Evolutionary conservation across 2,113 vertebrate genomes (phyloP), one percentile per base, ranked within the genome.

Genomic region (Corapipo altera): DNA sequence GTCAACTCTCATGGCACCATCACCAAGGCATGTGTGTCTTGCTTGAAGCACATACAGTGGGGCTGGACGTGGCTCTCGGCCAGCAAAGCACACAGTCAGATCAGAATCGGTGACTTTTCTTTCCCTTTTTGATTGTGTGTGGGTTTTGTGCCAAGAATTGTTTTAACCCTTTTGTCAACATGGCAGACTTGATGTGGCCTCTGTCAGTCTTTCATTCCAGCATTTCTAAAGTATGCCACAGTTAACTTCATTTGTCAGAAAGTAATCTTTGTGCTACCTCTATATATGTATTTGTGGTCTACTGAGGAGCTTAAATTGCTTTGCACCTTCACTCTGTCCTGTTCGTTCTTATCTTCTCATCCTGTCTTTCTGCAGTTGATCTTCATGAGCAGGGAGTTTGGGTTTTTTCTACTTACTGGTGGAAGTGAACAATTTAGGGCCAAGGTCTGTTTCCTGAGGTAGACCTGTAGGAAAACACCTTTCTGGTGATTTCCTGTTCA

Each of bases 71-170:
- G 1, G 49, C 3, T 7, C 39, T 49, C 72, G 0, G 1, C 39
- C 83, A 71, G 17, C 2, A 0, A 35, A 74, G 23, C 16, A 8
- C 0, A 0, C 12, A 35, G 48, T 18, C 27, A 13, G 15, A 16
- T 64, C 22, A 83, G 37, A 61, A 72, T 16, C 43, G 39, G 22
- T 0, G 3, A 2, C 28, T 85, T 52, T 33, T 35, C 11, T 35
- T 79, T n/a, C 18, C 2, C 0, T 64, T n/a, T 41, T 49, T 6
- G 4, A 32, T 3, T 21, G 4, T 18, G 4, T 46, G 3, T 51
- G 30, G 8, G 4, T 86, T 51, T 62, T 61, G 11, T 58, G 30
- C 49, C 21, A 33, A 5, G 15, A 77, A 15, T 9, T 0, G 0
- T 23, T 55, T 58, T 72, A 78, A 72, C 35, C 33, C 9, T 58